Evolutionary conservation across 1,140 invertebrate species (phyloP), one percentile per base, ranked within the genome.

Genomic region (Pomacea maculata): DNA sequence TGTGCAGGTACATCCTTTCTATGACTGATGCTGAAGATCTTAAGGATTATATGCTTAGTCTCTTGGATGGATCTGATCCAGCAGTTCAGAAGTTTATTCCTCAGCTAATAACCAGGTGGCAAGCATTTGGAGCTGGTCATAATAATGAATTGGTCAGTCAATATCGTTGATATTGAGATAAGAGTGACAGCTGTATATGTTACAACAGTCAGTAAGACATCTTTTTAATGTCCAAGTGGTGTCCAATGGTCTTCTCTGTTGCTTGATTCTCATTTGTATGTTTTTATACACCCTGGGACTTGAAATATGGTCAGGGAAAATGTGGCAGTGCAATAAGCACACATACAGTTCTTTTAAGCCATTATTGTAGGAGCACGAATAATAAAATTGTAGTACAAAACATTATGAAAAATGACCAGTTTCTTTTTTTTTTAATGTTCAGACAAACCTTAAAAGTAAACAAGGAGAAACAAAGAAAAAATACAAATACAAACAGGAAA

Each of bases 21-120:
- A 92, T 92, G 14, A 88, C 88, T 55, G 87, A 86, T 83, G 85
- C 84, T 12, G 80, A 83, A 55, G 92, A 92, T 70, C 80, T 92
- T 21, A 85, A 91, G 81, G 91, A 91, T 12, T 92, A 92, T 83
- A 86, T 92, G 85, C 80, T 83, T 25, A 91, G 89, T 29, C 79
- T 92, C 74, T 80, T 92, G 5, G 91, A 92, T 84, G 80, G 72
- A 6, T 83, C 84, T 34, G 80, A 91, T 75, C 82, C 87, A 25
- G 84, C 83, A 65, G 88, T 88, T 45, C 79, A 80, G 52, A 81
- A 83, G 12, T 92, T 92, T 83, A 86, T 92, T 52, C 82, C 89
- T 54, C 87, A 89, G 70, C 86, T 92, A 17, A 64, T 92, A 65
- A 72, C 83, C n/a, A 84, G 86, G 71, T 84, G 78, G 75, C 52